A percentile compares a stretch with the other conserved stretches of the same genome.
These are phyloP conservation scores for Patella ulyssiponensis DNA, from an alignment of 2,888 invertebrate species.

Conservation along the genomic window DNA sequence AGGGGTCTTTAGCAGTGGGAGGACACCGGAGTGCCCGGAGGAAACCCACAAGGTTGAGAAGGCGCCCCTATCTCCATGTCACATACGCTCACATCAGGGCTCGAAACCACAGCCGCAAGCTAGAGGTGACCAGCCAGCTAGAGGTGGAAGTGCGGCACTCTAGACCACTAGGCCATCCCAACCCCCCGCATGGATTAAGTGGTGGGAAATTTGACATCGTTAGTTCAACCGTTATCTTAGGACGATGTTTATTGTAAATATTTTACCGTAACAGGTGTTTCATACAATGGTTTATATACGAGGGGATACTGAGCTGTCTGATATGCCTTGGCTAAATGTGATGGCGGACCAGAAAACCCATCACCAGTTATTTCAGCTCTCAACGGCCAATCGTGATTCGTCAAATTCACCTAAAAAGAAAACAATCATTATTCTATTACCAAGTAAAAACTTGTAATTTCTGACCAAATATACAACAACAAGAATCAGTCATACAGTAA, in stretches of 20 bases:
- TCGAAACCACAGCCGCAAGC: too few species aligned
- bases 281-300: slow-evolving; percentile 67
- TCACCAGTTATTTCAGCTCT: slow-evolving; percentile 61
- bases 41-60: too few species aligned
- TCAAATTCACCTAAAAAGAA: slow-evolving; percentile 66
- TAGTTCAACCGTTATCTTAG: too few species aligned
- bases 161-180: too few species aligned
- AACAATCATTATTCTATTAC: neutral
- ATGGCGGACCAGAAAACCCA: slow-evolving; percentile 67
- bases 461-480: neutral
- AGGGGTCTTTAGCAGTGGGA: too few species aligned
- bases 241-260: too few species aligned
- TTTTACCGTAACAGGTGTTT: slow-evolving; percentile 58
- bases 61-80: too few species aligned
- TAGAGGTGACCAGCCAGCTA: too few species aligned
- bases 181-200: neutral
- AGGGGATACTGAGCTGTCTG: slow-evolving; percentile 67
- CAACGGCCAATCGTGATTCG: slow-evolving; percentile 69
- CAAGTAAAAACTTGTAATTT: neutral
- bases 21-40: too few species aligned
- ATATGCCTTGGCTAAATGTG: slow-evolving; percentile 65
- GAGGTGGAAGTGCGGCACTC: too few species aligned
- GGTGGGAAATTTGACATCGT: neutral
- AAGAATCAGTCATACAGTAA: too few species aligned
- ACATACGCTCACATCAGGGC: too few species aligned